These are phyloP conservation scores for Hymenochirus boettgeri DNA, from an alignment of 2,113 vertebrate genomes.

Conservation along the genomic window DNA sequence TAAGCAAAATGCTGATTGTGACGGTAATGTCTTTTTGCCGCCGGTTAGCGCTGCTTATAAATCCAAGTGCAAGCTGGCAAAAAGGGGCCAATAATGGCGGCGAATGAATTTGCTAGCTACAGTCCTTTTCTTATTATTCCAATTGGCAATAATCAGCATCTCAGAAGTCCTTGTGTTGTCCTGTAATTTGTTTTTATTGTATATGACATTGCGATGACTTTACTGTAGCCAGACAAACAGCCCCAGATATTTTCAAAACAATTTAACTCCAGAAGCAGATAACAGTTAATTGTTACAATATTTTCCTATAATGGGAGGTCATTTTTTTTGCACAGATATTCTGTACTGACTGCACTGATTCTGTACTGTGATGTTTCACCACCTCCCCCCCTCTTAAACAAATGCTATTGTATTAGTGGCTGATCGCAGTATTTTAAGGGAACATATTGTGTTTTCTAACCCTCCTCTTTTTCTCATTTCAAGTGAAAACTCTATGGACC, in stretches of 20 bases:
- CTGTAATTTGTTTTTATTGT: too few relatives aligned
- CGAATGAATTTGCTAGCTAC: too few relatives aligned
- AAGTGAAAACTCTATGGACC: background rate
- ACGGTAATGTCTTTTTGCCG: too few relatives aligned
- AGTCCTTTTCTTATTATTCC: too few relatives aligned
- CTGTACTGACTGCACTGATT: slow-evolving; percentile 62
- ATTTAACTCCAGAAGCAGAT: slow-evolving; percentile 44
- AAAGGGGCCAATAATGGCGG: too few relatives aligned
- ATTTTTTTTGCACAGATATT: slow-evolving; percentile 62
- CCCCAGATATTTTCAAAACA: background rate
- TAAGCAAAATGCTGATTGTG: too few relatives aligned
- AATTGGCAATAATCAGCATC: too few relatives aligned
- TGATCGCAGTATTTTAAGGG: slow-evolving; percentile 38
- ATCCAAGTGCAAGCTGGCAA: too few relatives aligned
- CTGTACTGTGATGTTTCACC: too few relatives aligned
- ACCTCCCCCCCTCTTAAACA: slow-evolving; percentile 60
- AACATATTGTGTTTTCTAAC: slow-evolving; percentile 49
- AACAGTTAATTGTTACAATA: slow-evolving; percentile 54
- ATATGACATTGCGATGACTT: too few relatives aligned
- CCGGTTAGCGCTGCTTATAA: too few relatives aligned
- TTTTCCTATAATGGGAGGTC: slow-evolving; percentile 56
- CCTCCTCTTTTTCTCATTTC: slow-evolving; percentile 22
- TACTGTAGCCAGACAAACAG: background rate
- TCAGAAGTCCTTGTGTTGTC: too few relatives aligned
- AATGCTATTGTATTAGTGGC: slow-evolving; percentile 60